Percentiles rank a stretch among this genome's conserved stretches.
phyloP scores from a whole-genome alignment of 2,888 invertebrate genomes.

The Boloria euphrosyne region DNA sequence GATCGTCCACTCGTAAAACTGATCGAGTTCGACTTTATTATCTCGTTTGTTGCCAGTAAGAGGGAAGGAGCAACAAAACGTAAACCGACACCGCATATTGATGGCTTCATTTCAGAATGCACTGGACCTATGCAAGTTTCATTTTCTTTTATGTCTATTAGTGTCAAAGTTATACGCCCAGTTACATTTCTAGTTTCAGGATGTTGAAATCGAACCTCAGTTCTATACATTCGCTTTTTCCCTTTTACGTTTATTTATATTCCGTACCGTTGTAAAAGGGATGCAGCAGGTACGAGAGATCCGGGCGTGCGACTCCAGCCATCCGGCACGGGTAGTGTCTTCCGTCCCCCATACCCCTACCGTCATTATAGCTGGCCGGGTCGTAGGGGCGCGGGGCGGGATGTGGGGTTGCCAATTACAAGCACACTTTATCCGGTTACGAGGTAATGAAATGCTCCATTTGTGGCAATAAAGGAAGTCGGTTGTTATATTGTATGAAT shows the following conservation, averaged over 20 bases:
- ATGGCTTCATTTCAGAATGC: conserved; percentile 27
- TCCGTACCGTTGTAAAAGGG: conserved; percentile 40
- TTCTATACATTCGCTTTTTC: conserved; percentile 26
- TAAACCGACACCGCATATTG: conserved; percentile 30
- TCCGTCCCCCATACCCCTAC: conserved; percentile 62
- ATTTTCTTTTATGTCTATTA: conserved; percentile 14
- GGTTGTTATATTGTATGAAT: conserved; percentile 33
- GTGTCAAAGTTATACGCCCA: conserved; percentile 18
- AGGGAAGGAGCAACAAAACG: conserved; percentile 27
- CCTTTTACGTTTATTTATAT: conserved; percentile 39
- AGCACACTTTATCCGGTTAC: conserved; percentile 37
- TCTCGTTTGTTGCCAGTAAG: conserved; percentile 32
- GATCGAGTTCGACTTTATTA: conserved; percentile 37
- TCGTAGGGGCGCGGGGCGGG: conserved; percentile 70
- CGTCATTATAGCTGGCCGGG: conserved; percentile 69
- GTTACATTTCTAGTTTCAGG: conserved; percentile 32
- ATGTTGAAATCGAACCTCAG: conserved; percentile 36
- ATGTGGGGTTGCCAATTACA: conserved; percentile 54
- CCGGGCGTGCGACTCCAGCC: conserved; percentile 54
- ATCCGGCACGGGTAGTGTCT: conserved; percentile 64
- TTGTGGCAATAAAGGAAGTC: conserved; percentile 40
- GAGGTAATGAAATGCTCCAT: conserved; percentile 43
- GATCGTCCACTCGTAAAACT: conserved; percentile 37
- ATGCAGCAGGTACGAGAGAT: conserved; percentile 46
- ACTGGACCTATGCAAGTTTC: conserved; percentile 20